phyloP scores from a whole-genome alignment of 1,140 invertebrate species.

The Musca domestica region DNA sequence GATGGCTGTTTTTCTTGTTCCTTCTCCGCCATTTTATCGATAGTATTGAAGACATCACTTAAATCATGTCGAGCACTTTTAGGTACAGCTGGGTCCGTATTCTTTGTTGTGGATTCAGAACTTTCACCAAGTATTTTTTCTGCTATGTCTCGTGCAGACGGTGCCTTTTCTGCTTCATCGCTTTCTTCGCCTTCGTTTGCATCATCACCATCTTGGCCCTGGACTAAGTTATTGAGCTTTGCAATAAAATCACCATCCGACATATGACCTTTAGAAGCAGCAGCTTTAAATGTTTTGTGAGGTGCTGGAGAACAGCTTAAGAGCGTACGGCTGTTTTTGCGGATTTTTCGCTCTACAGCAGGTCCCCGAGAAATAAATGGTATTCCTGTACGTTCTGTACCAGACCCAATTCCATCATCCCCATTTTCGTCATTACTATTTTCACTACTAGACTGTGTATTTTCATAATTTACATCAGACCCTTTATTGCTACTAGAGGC shows the following conservation, averaged over 20 bases:
- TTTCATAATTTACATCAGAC: constrained; percentile 36
- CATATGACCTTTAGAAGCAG: constrained; percentile 6
- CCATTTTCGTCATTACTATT: constrained; percentile 27
- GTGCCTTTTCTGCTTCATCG: constrained; percentile 25
- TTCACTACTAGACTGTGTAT: constrained; percentile 18
- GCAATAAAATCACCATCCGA: constrained; percentile 28
- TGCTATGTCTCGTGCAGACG: constrained; percentile 43
- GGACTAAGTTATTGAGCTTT: constrained; percentile 25
- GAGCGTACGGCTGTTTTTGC: constrained; percentile 14
- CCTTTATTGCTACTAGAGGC: constrained; percentile 42
- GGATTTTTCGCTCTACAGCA: constrained; percentile 46
- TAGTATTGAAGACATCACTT: constrained; percentile 22
- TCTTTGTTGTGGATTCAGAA: not conserved
- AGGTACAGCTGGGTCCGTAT: not conserved
- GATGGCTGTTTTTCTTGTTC: not conserved
- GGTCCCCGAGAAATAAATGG: constrained; percentile 43
- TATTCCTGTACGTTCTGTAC: constrained; percentile 35
- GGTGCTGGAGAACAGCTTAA: not conserved
- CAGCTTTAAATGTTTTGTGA: not conserved
- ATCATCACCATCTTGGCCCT: constrained; percentile 9
- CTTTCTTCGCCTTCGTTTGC: constrained; percentile 33
- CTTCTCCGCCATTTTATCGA: constrained; percentile 23
- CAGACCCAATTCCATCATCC: constrained; percentile 27
- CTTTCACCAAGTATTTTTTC: constrained; percentile 32
- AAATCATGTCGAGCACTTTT: not conserved